Conservation (phyloP, 2,888 invertebrate genomes). For the Plebejus melissa region DNA sequence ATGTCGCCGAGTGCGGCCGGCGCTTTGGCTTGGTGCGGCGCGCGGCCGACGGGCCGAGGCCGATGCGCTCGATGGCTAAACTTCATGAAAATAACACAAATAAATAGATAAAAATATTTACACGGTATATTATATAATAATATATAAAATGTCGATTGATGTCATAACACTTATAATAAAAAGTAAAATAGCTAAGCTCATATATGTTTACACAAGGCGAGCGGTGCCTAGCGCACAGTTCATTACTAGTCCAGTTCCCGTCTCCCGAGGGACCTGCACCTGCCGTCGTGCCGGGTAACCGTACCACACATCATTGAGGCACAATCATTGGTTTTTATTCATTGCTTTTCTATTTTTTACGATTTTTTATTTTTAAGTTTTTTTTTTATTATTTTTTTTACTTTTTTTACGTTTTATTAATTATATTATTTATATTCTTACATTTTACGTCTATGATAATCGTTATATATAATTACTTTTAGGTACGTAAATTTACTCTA, state of each 20-base stretch:
- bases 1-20: constrained; percentile 71
- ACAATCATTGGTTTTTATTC: constrained; percentile 78
- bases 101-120: constrained; percentile 76
- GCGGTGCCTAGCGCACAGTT: constrained; percentile 60
- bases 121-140: constrained; percentile 51
- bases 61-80: constrained; percentile 63
- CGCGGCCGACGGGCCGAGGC: constrained; percentile 33
- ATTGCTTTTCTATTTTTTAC: constrained; percentile 58
- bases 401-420: constrained; percentile 47
- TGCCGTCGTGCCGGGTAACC: constrained; percentile 76
- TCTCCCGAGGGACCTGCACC: constrained; percentile 65
- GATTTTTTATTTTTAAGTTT: constrained; percentile 44
- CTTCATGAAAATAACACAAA: constrained; percentile 68
- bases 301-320: constrained; percentile 79
- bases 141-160: constrained; percentile 76
- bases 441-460: constrained; percentile 59
- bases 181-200: constrained; percentile 79
- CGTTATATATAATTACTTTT: constrained; percentile 78
- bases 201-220: constrained; percentile 75
- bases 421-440: constrained; percentile 47
- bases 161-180: constrained; percentile 78
- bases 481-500: constrained; percentile 79
- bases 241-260: constrained; percentile 51
- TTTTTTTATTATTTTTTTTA: constrained; percentile 47
- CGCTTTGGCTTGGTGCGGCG: constrained; percentile 72